phyloP scores from a whole-genome alignment of 23 tunicate species.

The Botrylloides violaceus region DNA sequence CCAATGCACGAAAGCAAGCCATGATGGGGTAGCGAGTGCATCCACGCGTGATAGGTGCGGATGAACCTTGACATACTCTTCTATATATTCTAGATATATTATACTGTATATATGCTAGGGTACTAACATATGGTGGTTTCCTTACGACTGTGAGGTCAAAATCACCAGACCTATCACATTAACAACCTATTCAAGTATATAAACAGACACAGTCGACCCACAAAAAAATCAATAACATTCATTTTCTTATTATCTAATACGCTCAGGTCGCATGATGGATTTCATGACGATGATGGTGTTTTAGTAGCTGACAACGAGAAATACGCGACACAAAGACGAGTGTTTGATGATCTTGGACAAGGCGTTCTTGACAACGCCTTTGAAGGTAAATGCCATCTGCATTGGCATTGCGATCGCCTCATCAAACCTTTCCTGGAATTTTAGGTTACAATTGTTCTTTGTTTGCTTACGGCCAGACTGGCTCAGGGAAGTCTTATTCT shows the following conservation, averaged over 20 bases:
- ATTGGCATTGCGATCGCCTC: neutral
- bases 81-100: too few species aligned
- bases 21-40: too few species aligned
- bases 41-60: too few species aligned
- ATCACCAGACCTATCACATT: too few species aligned
- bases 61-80: too few species aligned
- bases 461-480: slow-evolving; percentile 99
- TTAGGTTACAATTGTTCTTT: slow-evolving; percentile 94
- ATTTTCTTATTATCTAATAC: slow-evolving; percentile 1
- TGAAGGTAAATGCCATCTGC: slow-evolving; percentile 44
- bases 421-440: neutral
- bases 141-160: too few species aligned
- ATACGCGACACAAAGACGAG: slow-evolving; percentile 84
- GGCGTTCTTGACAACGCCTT: slow-evolving; percentile 98
- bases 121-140: too few species aligned
- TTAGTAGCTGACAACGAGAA: slow-evolving; percentile 37
- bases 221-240: neutral
- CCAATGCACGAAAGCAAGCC: too few species aligned
- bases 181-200: too few species aligned
- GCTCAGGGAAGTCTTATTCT: slow-evolving; percentile 98
- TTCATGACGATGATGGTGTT: slow-evolving; percentile 73
- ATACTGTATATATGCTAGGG: too few species aligned
- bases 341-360: slow-evolving; percentile 94
- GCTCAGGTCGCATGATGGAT: slow-evolving; percentile 95
- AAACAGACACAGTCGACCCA: too few species aligned